phyloP scores from a whole-genome alignment of 2,113 vertebrate genomes.

The Cyprinus carpio region DNA sequence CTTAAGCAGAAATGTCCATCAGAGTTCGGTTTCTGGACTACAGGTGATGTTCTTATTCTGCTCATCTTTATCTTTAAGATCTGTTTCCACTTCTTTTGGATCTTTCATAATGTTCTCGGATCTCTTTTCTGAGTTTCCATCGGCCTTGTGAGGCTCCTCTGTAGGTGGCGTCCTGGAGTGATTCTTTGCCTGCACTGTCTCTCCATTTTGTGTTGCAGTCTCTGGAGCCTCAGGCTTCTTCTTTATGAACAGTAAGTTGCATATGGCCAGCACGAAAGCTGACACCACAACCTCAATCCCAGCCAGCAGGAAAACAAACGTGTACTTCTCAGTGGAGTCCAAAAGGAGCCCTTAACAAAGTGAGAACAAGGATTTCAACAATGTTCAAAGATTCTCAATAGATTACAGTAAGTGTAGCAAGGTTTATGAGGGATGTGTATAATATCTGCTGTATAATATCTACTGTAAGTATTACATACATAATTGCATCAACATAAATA shows the following conservation, averaged over 20 bases:
- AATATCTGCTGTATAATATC: background rate
- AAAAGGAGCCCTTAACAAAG: constrained; percentile 74
- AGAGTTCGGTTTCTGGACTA: constrained; percentile 84
- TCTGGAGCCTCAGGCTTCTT: constrained; percentile 60
- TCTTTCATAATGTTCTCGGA: constrained; percentile 67
- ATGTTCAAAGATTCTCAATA: background rate
- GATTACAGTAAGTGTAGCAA: background rate
- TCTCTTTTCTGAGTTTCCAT: constrained; percentile 52
- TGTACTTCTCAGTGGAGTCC: constrained; percentile 76
- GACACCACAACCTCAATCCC: constrained; percentile 78
- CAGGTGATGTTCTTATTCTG: constrained; percentile 73
- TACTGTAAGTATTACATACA: background rate
- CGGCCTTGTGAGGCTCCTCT: background rate
- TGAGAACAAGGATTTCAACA: background rate
- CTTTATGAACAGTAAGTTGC: constrained; percentile 78
- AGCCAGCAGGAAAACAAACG: constrained; percentile 82
- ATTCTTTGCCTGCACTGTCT: constrained; percentile 75
- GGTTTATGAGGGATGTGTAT: background rate
- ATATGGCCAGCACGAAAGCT: constrained; percentile 75
- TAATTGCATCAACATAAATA: background rate
- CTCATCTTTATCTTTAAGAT: constrained; percentile 81
- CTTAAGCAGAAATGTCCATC: constrained; percentile 57
- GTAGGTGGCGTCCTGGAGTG: constrained; percentile 32
- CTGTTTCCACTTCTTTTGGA: constrained; percentile 80
- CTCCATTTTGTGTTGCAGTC: constrained; percentile 62